Evolutionary conservation across 2,797 vertebrate species (phyloP).

Genomic region (Girardinus metallicus): DNA sequence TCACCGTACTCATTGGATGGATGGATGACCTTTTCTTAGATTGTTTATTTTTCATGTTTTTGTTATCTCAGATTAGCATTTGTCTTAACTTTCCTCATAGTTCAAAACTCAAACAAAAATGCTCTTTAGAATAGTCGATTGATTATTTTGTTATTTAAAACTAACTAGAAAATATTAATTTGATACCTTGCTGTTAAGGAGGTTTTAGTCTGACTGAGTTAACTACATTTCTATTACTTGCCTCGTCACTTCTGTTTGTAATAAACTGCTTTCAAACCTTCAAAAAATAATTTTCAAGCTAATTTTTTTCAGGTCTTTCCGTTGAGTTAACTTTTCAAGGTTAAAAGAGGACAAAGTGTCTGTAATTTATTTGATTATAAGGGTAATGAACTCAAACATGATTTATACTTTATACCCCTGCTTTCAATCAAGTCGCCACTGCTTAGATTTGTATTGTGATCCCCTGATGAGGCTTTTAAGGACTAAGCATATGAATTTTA

Average conservation of each 20-base stretch:
- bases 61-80: neutral
- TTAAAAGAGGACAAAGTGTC: neutral
- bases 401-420: neutral
- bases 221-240: neutral
- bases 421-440: neutral
- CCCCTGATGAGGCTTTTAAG: neutral
- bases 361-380: neutral
- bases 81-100: neutral
- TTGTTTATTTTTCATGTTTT: neutral
- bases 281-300: neutral
- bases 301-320: neutral
- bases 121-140: neutral
- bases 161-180: neutral
- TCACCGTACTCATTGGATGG: neutral
- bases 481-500: neutral
- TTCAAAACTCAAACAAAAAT: neutral
- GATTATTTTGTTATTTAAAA: neutral
- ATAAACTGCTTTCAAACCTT: neutral
- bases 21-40: neutral
- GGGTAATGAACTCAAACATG: neutral
- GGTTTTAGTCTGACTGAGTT: neutral
- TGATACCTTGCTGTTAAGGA: neutral
- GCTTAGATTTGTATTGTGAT: neutral
- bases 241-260: neutral
- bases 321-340: neutral